Percentiles rank a stretch among this genome's conserved stretches.
phyloP scores from a whole-genome alignment of 2,888 invertebrate species.

The Schizaphis graminum region DNA sequence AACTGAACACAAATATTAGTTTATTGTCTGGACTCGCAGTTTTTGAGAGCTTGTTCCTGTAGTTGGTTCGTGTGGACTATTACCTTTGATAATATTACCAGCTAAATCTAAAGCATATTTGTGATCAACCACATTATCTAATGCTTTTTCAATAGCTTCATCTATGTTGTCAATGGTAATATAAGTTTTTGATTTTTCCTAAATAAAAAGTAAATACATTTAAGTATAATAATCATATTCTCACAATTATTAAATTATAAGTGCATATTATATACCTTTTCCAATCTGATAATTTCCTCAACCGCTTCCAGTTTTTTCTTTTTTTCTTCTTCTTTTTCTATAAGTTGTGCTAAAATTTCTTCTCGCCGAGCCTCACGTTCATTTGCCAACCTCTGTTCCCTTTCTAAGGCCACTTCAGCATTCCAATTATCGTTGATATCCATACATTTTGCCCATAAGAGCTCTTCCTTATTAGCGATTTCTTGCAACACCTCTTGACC shows the following conservation, averaged over 20 bases:
- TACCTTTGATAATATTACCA: constrained; percentile 75
- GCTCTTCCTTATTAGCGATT: constrained; percentile 48
- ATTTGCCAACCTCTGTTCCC: constrained; percentile 42
- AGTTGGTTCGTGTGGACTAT: constrained; percentile 9
- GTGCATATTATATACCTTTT: constrained; percentile 71
- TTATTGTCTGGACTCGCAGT: constrained; percentile 23
- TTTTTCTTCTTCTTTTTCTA: constrained; percentile 66
- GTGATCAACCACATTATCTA: constrained; percentile 81
- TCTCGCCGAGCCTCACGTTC: constrained; percentile 37
- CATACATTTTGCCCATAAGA: constrained; percentile 34
- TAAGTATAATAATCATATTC: not conserved
- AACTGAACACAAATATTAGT: constrained; percentile 16
- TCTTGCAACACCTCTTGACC: constrained; percentile 45
- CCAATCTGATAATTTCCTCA: constrained; percentile 72
- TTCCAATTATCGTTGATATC: constrained; percentile 57
- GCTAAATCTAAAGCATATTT: constrained; percentile 83
- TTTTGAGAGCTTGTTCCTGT: not conserved
- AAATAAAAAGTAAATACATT: constrained; percentile 67
- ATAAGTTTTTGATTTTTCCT: constrained; percentile 77
- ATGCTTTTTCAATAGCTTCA: constrained; percentile 82
- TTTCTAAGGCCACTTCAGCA: constrained; percentile 9
- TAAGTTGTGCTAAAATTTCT: constrained; percentile 69
- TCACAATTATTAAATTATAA: not conserved
- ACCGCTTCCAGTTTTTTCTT: constrained; percentile 68
- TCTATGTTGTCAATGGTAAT: constrained; percentile 85